Base-by-base conservation (phyloP, 2,797 vertebrate genomes). In the Falco novaeseelandiae region DNA sequence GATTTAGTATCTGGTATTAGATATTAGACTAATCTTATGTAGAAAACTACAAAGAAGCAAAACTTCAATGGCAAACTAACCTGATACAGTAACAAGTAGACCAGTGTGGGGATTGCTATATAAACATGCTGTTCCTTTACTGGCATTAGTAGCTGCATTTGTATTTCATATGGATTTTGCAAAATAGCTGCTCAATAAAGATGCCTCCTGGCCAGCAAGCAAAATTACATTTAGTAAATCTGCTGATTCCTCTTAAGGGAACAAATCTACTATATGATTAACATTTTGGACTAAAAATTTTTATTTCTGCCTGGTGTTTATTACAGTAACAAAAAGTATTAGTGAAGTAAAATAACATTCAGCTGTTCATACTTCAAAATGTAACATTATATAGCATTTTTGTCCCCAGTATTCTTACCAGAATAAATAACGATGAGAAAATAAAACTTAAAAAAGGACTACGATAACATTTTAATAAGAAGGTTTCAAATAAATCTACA, bases 171-270 rank as follows among this genome's bases (percentile, higher is more conserved):
- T 85, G 52, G 27, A 49, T 89, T 93, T 92, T 91, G 79, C 57
- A 79, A 83, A 71, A 22, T 87, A 78, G 34, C 82, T 91, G 25
- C 46, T 78, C 40, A 71, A 2, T 86, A 74, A 89, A 89, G 51
- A 86, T 14, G 19, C 10, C 8, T 89, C 15, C 51, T 86, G 72
- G 46, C 69, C 46, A 78, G 54, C 36, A 86, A 74, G 44, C 27
- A 91, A n/a, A 86, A 87, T 58, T 89, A 44, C 29, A 44, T 82
- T 34, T 23, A 95, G 44, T 89, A 88, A 88, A 96, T 93, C 66
- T 80, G 52, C n/a, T 65, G 11, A 87, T 84, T 74, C 30, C 63
- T 87, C 74, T 92, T 49, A 69, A 44, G n/a, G 55, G 88, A 87
- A 71, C 59, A 76, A 65, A 84, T 84, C 73, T 90, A 46, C 84